Evolutionary conservation across 2,797 vertebrate genomes (phyloP).

Genomic region (Enoplosus armatus): DNA sequence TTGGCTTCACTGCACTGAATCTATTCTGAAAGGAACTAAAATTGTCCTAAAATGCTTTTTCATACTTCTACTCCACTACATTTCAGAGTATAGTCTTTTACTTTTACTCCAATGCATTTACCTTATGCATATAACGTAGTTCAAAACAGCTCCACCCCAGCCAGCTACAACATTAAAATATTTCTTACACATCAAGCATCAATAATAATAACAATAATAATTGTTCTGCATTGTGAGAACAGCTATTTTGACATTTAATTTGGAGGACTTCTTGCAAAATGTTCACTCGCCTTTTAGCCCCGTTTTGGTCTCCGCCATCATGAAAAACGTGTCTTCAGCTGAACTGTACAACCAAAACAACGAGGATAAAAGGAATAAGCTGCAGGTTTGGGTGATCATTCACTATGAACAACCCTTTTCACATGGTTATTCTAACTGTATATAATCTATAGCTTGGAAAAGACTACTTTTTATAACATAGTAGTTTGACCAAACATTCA

Average conservation of each 20-base stretch:
- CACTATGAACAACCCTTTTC: not conserved
- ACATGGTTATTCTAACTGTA: not conserved
- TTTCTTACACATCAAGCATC: not conserved
- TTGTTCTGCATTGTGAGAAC: too few species aligned
- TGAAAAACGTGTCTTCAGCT: not conserved
- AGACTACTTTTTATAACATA: not conserved
- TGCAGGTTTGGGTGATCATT: not conserved
- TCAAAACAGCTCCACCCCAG: not conserved
- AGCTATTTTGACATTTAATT: not conserved
- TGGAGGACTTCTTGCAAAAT: not conserved
- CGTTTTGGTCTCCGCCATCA: not conserved
- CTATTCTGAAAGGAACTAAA: not conserved
- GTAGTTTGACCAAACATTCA: not conserved
- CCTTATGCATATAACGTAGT: too few species aligned
- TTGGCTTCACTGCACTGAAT: constrained; percentile 12
- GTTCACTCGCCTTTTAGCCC: not conserved
- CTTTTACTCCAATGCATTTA: not conserved
- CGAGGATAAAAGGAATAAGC: not conserved
- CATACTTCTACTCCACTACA: not conserved
- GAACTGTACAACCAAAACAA: not conserved
- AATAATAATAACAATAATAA: not conserved
- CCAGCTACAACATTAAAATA: not conserved
- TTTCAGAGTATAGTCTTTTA: not conserved
- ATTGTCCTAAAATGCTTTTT: not conserved
- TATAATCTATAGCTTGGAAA: too few species aligned